These are phyloP conservation scores for Ancistrus triradiatus DNA, from an alignment of 2,113 vertebrate species.

Conservation along the genomic window DNA sequence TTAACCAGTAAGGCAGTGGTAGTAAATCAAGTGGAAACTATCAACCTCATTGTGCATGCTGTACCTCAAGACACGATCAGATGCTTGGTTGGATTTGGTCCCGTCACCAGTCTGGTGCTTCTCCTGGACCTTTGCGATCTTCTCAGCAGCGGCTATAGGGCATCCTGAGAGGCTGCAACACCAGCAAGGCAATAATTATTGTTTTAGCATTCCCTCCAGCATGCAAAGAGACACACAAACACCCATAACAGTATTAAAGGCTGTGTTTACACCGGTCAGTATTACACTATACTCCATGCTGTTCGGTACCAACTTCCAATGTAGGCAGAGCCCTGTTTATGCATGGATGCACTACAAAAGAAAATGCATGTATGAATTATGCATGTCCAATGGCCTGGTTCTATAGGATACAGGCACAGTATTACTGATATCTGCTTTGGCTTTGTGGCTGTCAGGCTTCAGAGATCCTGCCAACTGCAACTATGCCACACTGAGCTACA, in stretches of 20 bases:
- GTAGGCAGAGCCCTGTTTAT: too few species aligned
- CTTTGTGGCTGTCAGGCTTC: slow-evolving; percentile 40
- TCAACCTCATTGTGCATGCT: neutral
- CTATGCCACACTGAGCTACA: slow-evolving; percentile 11
- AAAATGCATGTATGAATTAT: slow-evolving; percentile 46
- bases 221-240: neutral
- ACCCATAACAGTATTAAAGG: neutral
- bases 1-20: too few species aligned
- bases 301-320: too few species aligned
- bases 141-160: slow-evolving; percentile 96
- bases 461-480: slow-evolving; percentile 36
- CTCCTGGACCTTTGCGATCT: slow-evolving; percentile 95
- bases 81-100: slow-evolving; percentile 91
- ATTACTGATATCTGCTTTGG: slow-evolving; percentile 38
- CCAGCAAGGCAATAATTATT: slow-evolving; percentile 29
- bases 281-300: too few species aligned
- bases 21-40: too few species aligned
- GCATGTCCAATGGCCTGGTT: slow-evolving; percentile 46
- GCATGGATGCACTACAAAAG: slow-evolving; percentile 25
- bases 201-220: slow-evolving; percentile 20
- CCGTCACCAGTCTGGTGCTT: slow-evolving; percentile 84
- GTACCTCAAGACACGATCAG: slow-evolving; percentile 97
- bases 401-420: slow-evolving; percentile 39
- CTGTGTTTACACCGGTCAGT: too few species aligned
- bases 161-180: slow-evolving; percentile 93